Percentiles rank a stretch among this genome's conserved stretches.
Conservation (phyloP, 2,797 vertebrate genomes). For the Manis pentadactyla region DNA sequence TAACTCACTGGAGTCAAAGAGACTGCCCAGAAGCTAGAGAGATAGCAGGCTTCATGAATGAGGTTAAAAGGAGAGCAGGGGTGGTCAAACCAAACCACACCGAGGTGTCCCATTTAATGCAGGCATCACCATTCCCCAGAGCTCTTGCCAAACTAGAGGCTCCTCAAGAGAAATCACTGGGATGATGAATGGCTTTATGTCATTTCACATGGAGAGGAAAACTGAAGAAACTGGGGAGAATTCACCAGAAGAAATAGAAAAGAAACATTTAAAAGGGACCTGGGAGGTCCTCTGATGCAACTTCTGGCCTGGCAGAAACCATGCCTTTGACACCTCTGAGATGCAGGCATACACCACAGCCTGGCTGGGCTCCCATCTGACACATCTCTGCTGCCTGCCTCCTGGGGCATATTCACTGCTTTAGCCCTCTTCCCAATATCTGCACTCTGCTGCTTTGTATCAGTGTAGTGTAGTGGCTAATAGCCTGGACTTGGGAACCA, state of each 20-base stretch:
- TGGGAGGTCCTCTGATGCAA: neutral
- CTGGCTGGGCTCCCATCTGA: neutral
- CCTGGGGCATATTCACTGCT: neutral
- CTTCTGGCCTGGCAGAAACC: neutral
- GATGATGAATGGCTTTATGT: neutral
- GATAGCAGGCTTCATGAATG: neutral
- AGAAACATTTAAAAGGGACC: neutral
- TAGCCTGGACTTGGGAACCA: neutral
- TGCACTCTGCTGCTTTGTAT: neutral
- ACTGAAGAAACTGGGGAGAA: neutral
- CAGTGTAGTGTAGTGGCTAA: neutral
- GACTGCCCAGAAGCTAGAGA: neutral
- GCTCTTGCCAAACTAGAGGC: neutral
- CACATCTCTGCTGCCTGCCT: neutral
- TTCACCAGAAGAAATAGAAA: neutral
- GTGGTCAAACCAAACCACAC: neutral
- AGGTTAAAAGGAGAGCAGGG: neutral
- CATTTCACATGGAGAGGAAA: neutral
- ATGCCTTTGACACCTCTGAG: neutral
- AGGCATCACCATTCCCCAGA: neutral
- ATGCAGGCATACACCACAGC: rapidly evolving
- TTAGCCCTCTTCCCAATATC: neutral
- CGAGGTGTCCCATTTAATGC: neutral
- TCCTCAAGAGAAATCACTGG: neutral
- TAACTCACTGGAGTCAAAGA: neutral